Base-by-base conservation (phyloP, 2,888 invertebrate species). In the Chydorus sphaericus region DNA sequence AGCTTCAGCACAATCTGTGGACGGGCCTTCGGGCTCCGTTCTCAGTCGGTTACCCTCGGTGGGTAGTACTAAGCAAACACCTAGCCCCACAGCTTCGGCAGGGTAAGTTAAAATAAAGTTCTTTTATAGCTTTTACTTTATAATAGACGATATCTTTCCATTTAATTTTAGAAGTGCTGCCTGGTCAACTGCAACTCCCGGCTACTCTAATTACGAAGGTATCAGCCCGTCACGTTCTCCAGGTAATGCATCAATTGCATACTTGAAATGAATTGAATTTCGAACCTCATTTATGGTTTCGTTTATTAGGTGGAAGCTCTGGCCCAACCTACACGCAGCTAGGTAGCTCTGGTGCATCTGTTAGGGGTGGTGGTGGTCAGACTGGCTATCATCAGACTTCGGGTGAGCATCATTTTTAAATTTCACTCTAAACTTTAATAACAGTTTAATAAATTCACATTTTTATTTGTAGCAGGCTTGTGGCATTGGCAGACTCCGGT, bases 141-240 rank as follows among this genome's bases (percentile, higher is more conserved):
- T 57, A 60, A 57, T 59, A 44, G n/a, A 8, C 44, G 16, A 44
- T 8, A 18, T 11, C n/a, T 44, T 44, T 44, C 16, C 14, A 10
- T 48, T 23, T 10, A 48, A 48, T 20, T 60, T 30, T 70, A 79
- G 63, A 77, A 80, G 66, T 37, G 18, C 59, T 31, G 56, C 44
- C 29, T 57, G 37, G 50, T 33, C 36, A 28, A 30, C 53, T 38
- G 36, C 33, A 33, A 77, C 82, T 20, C 82, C 82, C 66, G 79
- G 81, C 38, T 83, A 83, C 67, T 82, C 82, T 63, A 79, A 77
- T 65, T 81, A 76, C 70, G 76, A 75, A 64, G 70, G 70, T 60
- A 81, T 83, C 64, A 88, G 87, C 70, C 87, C 89, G 44, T 79
- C 83, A 57, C 77, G 86, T 65, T 86, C 86, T 20, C 88, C 88